Base-by-base conservation (phyloP, 2,113 vertebrate species). In the Labrus mixtus region DNA sequence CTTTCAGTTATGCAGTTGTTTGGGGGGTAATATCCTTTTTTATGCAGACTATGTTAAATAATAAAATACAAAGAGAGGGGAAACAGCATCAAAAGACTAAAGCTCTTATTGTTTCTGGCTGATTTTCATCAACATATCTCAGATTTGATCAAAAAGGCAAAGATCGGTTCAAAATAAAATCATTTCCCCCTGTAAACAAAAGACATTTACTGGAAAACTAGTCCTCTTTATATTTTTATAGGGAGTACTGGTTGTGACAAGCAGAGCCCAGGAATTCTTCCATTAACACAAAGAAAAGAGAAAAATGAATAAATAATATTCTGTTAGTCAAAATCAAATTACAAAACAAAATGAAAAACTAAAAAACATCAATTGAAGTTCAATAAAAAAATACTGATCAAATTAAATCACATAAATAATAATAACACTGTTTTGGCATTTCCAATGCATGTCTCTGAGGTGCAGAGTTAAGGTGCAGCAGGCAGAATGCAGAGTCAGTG, bases 391-490 rank as follows among this genome's bases (percentile, higher is more conserved):
- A 51, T 51, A 48, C 9, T 51, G 48, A 51, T 8, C 3, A 20
- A 3, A 51, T 51, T 1, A 51, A n/a, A 9, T 13, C 19, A 59
- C 48, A 57, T 3, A 4, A 1, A 16, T n/a, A n/a, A n/a, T n/a
- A 7, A 39, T 43, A 73, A 82, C 51, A 86, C 76, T 74, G 73
- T 84, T 86, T 91, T 85, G 86, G 85, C 76, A 85, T 91, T 89
- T 90, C 76, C 77, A 85, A 62, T 88, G 87, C 90, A 89, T 72
- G 83, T 63, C 48, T 73, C 54, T 53, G 73, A 62, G 37, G 68
- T 54, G 56, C 43, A 66, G 72, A 45, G 56, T 84, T 61, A 67
- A 61, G 6, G 46, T 48, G 75, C 76, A 71, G 78, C 66, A 78
- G 25, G 64, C 59, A 16, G 55, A 36, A 41, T 70, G 59, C 58